Evolutionary conservation across 2,888 invertebrate genomes (phyloP), one percentile per base, ranked within the genome.

Genomic region (Xylophagus ater): DNA sequence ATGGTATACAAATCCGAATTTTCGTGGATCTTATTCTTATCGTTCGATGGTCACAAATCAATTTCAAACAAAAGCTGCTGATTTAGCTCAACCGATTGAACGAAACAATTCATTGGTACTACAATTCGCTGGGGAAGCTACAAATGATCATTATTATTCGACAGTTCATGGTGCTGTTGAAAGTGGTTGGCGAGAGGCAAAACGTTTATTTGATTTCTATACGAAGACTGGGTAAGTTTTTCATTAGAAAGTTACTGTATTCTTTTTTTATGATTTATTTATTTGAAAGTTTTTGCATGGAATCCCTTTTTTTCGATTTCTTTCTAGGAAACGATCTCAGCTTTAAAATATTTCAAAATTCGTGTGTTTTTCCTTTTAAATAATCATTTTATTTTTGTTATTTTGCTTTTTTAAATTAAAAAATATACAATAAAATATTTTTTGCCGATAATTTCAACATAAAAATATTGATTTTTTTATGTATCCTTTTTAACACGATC

Each of bases 111-210:
- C 62, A 35, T 70, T 78, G 20, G 59, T 72, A 0, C 58, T 80
- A 1, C 72, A 75, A 46, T 80, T 81, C 52, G 80, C 76, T 2
- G 81, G 80, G 0, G 80, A 81, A 55, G 76, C 79, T 0, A 74
- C 78, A 0, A 75, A 78, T 12, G 69, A 71, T 32, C 72, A 73
- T 48, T 72, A 68, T 52, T 81, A 73, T 54, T 72, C 73, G 1
- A 74, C 78, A 0, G 80, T 78, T 1, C 81, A 84, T 51, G 83
- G 83, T 0, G 84, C 84, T 0, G 59, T 81, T 1, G 81, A 81
- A 53, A 70, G 74, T n/a, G 84, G 84, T 0, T 73, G 73, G 55
- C 69, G 83, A 23, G 83, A 83, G 55, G 83, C 83, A 2, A 66
- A 77, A 12, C 66, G 80, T 47, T 54, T 79, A 17, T 63, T 68